A percentile compares a stretch with the other conserved stretches of the same genome.
phyloP scores from a whole-genome alignment of 1,140 invertebrate genomes.

The Epicauta chinensis region DNA sequence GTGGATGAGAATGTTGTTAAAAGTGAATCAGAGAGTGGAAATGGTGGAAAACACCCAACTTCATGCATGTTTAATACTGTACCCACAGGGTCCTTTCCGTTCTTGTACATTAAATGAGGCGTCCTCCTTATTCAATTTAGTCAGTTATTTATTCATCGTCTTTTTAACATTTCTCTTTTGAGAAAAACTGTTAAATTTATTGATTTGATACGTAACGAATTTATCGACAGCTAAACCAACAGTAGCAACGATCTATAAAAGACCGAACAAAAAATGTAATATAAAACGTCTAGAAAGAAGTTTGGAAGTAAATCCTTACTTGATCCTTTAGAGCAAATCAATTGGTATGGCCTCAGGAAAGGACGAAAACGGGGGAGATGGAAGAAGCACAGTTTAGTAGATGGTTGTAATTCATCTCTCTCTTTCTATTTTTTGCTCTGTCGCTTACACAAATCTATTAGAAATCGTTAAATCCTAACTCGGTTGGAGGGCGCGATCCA shows the following conservation, averaged over 20 bases:
- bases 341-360: slow-evolving; percentile 30
- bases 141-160: too few species aligned
- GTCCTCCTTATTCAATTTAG: slow-evolving; percentile 33
- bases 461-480: slow-evolving; percentile 44
- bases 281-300: slow-evolving; percentile 31
- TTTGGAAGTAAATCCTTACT: slow-evolving; percentile 29
- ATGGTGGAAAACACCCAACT: slow-evolving; percentile 9
- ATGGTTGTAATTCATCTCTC: slow-evolving; percentile 27
- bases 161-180: too few species aligned
- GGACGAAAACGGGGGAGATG: slow-evolving; percentile 21
- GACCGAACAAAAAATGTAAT: slow-evolving; percentile 24
- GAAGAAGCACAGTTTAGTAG: slow-evolving; percentile 12
- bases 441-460: slow-evolving; percentile 43
- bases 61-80: slow-evolving; percentile 37
- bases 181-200: too few species aligned
- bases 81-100: slow-evolving; percentile 34
- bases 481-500: slow-evolving; percentile 31
- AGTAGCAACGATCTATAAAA: too few species aligned
- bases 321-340: slow-evolving; percentile 33
- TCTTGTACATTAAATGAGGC: slow-evolving; percentile 31
- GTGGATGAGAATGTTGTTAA: too few species aligned
- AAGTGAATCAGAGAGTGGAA: slow-evolving; percentile 7
- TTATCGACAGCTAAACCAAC: too few species aligned
- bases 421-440: slow-evolving; percentile 31
- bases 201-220: too few species aligned